A percentile compares a stretch with the other conserved stretches of the same genome.
Conservation (phyloP, 2,113 vertebrate genomes). For the Percopsis transmontana region DNA sequence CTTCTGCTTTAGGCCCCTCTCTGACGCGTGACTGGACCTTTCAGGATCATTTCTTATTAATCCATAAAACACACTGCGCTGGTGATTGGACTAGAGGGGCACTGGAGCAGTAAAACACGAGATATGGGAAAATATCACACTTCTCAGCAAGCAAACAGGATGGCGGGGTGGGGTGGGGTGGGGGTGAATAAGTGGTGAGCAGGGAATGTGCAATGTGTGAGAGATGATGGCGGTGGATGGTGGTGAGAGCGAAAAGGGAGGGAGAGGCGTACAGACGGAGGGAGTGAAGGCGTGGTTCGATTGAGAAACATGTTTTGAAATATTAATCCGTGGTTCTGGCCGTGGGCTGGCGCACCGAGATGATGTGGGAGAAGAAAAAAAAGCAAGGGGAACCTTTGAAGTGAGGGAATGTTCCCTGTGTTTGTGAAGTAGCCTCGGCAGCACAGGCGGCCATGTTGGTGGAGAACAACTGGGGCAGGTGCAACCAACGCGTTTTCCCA, state of each 20-base stretch:
- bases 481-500: conserved; percentile 31
- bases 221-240: conserved; percentile 42
- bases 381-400: conserved; percentile 69
- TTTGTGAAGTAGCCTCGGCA: conserved; percentile 51
- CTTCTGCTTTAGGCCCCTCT: conserved; percentile 67
- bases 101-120: conserved; percentile 79
- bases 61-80: conserved; percentile 82
- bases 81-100: conserved; percentile 79
- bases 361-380: conserved; percentile 46
- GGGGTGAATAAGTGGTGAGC: conserved; percentile 67
- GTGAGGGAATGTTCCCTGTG: conserved; percentile 66
- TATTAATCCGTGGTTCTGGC: conserved; percentile 79
- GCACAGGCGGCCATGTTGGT: conserved; percentile 70
- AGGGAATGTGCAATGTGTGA: conserved; percentile 67
- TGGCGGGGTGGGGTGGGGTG: conserved; percentile 24
- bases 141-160: conserved; percentile 57
- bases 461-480: conserved; percentile 64
- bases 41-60: conserved; percentile 86
- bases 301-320: conserved; percentile 77
- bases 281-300: conserved; percentile 25
- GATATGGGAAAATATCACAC: conserved; percentile 78
- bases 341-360: conserved; percentile 75
- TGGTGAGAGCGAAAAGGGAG: conserved; percentile 21
- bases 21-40: conserved; percentile 69
- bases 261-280: conserved; percentile 22